Evolutionary conservation across 2,113 vertebrate species (phyloP).

Genomic region (Crotalus horridus): DNA sequence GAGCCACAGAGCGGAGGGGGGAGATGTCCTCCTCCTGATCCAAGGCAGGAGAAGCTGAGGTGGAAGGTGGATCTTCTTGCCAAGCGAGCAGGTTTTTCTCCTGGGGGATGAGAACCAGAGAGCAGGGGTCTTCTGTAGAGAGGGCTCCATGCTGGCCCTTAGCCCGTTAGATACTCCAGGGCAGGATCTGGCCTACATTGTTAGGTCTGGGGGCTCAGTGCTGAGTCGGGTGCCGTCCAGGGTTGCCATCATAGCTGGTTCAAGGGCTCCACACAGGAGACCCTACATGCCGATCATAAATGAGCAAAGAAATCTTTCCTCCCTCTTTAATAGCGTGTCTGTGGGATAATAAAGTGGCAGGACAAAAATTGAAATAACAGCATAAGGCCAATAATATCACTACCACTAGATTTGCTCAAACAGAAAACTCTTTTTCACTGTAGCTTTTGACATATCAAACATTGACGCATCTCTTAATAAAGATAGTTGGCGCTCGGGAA

Average conservation of each 20-base stretch:
- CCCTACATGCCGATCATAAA: fast-evolving
- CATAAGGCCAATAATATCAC: background rate
- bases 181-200: background rate
- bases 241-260: background rate
- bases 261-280: background rate
- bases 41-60: background rate
- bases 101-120: background rate
- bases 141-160: background rate
- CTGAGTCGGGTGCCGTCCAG: slow-evolving; percentile 5
- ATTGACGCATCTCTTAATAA: fast-evolving
- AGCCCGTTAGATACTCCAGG: background rate
- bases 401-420: fast-evolving
- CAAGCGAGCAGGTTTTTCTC: background rate
- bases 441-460: fast-evolving
- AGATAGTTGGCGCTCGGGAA: background rate
- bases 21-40: background rate
- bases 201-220: too few species aligned
- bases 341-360: background rate
- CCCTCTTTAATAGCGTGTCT: background rate
- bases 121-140: background rate
- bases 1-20: background rate
- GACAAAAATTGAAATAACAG: background rate
- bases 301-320: background rate
- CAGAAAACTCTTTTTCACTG: background rate
- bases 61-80: background rate